Evolutionary conservation across 2,888 invertebrate species (phyloP), one percentile per base, ranked within the genome.

Genomic region (Patella depressa): DNA sequence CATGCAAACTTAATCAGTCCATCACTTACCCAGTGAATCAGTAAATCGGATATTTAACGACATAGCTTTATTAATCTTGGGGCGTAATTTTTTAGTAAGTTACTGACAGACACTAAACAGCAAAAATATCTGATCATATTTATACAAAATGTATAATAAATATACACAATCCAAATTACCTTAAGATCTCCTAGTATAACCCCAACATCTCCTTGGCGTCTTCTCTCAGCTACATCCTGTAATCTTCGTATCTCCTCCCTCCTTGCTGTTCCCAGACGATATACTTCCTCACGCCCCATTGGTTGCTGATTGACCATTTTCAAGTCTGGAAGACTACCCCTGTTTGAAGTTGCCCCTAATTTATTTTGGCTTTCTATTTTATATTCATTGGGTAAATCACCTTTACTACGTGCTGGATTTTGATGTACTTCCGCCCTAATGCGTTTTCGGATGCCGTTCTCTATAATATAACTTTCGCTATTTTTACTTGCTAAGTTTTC

Each of bases 201-300:
- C 7, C 89, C 88, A 73, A 91, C 86, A 82, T 91, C 91, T 53
- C 90, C 90, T 77, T 89, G 88, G 78, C 88, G 82, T 24, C 91
- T 85, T 53, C 89, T 80, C 78, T 90, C 90, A 54, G 89, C 89
- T 65, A 90, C 83, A 87, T 97, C 94, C 90, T 98, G 95, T 87
- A 98, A 94, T 87, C 96, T 94, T 89, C 98, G 95, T 86, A 98
- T 94, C 92, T 98, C 98, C 93, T 98, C 98, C 85, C 99, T 94
- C 57, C 88, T 81, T 53, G 84, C 86, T 74, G 80, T 79, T 76
- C 87, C 83, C 84, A 99, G 94, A 83, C 95, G 95, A 83, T 98
- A 97, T 74, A 98, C 98, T 93, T 99, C 98, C 92, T 98, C 98
- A 78, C 98, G 94, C 76, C 97, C 95, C 95, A 98, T 96, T 17